Conservation (phyloP, 2,797 vertebrate genomes). For the Natrix natrix region DNA sequence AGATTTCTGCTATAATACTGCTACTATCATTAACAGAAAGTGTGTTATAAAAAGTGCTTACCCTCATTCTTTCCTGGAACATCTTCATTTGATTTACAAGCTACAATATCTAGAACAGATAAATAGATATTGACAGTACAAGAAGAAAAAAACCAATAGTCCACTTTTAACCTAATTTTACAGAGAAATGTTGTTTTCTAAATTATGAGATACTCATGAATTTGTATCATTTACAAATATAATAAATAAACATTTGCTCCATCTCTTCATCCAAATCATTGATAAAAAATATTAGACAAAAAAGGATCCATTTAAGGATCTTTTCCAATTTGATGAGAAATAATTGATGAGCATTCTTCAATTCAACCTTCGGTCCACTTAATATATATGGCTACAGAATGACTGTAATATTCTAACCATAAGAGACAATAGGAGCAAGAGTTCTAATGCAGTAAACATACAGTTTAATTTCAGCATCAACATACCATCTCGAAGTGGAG, state of each 20-base stretch:
- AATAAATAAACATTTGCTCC: neutral
- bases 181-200: neutral
- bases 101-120: constrained; percentile 70
- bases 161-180: neutral
- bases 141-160: neutral
- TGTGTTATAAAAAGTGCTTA: constrained; percentile 58
- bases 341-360: neutral
- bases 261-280: neutral
- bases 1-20: neutral
- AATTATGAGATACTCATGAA: neutral
- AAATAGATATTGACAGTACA: constrained; percentile 32
- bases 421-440: neutral
- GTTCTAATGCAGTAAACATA: neutral
- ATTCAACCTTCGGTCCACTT: neutral
- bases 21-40: constrained; percentile 9
- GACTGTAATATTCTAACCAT: neutral
- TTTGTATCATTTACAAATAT: neutral
- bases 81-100: constrained; percentile 71
- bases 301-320: neutral
- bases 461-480: neutral
- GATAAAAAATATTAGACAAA: neutral
- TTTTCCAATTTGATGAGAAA: neutral
- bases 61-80: constrained; percentile 78
- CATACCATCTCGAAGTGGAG: constrained; percentile 86
- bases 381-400: neutral